Conservation (phyloP, 2,888 invertebrate species). For the Hedya salicella region DNA sequence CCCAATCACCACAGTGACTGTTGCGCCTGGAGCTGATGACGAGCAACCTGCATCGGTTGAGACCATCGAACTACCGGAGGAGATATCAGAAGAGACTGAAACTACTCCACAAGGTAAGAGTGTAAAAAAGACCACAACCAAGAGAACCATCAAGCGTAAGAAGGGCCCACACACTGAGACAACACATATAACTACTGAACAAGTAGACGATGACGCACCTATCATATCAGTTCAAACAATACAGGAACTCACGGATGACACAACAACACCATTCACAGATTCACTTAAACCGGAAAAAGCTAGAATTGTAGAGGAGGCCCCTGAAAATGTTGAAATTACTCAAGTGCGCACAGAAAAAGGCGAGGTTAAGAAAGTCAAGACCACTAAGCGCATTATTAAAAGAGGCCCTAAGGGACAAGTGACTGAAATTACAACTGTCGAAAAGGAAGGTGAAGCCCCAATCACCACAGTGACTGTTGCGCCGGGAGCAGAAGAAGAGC, state of each 20-base stretch:
- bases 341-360: conserved; percentile 68
- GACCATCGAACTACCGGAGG: conserved; percentile 3
- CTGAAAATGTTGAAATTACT: conserved; percentile 52
- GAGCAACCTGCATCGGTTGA: no score
- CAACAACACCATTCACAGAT: conserved; percentile 45
- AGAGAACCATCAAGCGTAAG: conserved; percentile 44
- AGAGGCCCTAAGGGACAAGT: conserved; percentile 62
- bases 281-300: conserved; percentile 54
- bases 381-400: conserved; percentile 52
- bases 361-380: conserved; percentile 51
- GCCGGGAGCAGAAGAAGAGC: neutral
- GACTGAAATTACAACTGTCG: conserved; percentile 54
- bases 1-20: conserved; percentile 42
- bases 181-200: conserved; percentile 76
- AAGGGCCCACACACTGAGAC: conserved; percentile 8
- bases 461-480: conserved; percentile 23
- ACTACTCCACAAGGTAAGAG: conserved; percentile 39
- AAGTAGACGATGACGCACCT: conserved; percentile 60
- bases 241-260: conserved; percentile 51
- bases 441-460: conserved; percentile 52
- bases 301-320: conserved; percentile 41
- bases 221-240: conserved; percentile 50
- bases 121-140: conserved; percentile 36
- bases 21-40: neutral
- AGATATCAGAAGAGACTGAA: conserved; percentile 42